Conservation (phyloP, 2,113 vertebrate species). For the Rhineura floridana region DNA sequence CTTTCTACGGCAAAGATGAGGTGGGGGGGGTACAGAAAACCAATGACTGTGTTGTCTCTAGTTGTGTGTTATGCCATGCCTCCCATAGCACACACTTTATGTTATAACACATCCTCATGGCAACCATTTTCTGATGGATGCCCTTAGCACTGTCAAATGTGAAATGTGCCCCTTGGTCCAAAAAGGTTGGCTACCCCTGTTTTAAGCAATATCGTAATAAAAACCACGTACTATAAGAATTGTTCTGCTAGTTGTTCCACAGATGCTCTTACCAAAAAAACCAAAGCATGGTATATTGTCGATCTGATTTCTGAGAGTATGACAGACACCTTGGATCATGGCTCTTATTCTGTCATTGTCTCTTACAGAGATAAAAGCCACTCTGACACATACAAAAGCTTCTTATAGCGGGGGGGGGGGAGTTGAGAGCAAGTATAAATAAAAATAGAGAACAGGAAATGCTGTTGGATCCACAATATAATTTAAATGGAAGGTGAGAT, state of each 20-base stretch:
- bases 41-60: no score
- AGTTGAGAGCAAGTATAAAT: not conserved
- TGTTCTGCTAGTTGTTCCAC: not conserved
- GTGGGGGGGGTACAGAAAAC: no score
- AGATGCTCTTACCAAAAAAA: not conserved
- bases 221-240: not conserved
- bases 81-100: no score
- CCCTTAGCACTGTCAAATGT: no score
- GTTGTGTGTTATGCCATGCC: no score
- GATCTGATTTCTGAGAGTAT: not conserved
- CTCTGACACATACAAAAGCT: not conserved
- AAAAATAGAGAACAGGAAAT: not conserved
- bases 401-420: not conserved
- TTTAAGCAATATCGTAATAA: not conserved
- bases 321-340: not conserved
- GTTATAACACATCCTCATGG: no score
- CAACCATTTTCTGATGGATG: no score
- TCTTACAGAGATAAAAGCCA: not conserved
- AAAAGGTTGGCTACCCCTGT: no score
- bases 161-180: no score
- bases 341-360: not conserved
- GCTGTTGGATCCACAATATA: not conserved
- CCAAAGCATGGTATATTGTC: not conserved
- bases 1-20: no score
- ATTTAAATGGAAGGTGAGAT: not conserved